Evolutionary conservation across 2,888 invertebrate genomes (phyloP).

Genomic region (Cephus pygmeus): DNA sequence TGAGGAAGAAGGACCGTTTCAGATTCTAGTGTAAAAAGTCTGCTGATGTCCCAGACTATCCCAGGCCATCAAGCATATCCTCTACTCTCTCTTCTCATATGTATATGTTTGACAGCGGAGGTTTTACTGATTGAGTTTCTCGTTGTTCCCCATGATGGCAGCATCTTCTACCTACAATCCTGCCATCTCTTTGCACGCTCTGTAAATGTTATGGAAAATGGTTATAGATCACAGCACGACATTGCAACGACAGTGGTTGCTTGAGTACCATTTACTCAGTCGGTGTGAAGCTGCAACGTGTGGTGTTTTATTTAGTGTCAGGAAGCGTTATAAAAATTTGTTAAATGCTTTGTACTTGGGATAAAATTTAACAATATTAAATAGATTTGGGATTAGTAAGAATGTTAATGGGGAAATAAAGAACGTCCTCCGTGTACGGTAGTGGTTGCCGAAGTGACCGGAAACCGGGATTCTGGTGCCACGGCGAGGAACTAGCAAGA

Average conservation of each 20-base stretch:
- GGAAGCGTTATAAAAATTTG: neutral
- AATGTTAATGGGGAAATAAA: neutral
- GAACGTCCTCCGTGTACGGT: neutral
- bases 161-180: neutral
- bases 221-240: neutral
- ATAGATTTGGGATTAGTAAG: neutral
- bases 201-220: neutral
- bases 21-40: neutral
- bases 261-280: neutral
- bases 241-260: neutral
- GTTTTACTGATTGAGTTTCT: neutral
- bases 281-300: neutral
- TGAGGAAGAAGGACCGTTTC: neutral
- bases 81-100: neutral
- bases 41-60: neutral
- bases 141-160: neutral
- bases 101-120: neutral
- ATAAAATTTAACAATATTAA: neutral
- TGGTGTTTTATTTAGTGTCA: neutral
- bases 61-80: neutral
- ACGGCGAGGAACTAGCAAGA: conserved; percentile 9
- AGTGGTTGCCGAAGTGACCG: conserved; percentile 11
- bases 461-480: conserved; percentile 18
- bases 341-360: neutral
- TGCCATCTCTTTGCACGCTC: neutral